A percentile compares a stretch with the other conserved stretches of the same genome.
These are phyloP conservation scores for Macrocentrus cingulum DNA, from an alignment of 1,140 invertebrate species.

Conservation along the genomic window DNA sequence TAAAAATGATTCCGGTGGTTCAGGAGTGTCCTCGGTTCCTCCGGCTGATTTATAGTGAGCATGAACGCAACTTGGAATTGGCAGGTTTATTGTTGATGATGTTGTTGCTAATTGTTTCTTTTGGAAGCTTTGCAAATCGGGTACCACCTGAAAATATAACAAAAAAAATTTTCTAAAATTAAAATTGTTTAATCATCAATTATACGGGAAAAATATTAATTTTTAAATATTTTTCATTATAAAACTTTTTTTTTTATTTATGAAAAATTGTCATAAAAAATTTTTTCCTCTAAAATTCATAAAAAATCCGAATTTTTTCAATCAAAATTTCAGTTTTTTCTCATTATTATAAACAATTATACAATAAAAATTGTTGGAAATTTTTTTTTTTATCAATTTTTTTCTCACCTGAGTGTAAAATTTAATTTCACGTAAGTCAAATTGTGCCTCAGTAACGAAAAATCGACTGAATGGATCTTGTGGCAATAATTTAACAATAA, in stretches of 20 bases:
- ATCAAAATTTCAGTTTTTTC: not conserved
- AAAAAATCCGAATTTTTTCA: too few relatives aligned
- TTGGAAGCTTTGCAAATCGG: slow-evolving; percentile 64
- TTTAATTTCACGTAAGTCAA: slow-evolving; percentile 78
- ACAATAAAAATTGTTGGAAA: not conserved
- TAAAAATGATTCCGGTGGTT: slow-evolving; percentile 65
- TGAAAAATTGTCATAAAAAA: too few relatives aligned
- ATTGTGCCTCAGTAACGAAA: slow-evolving; percentile 79
- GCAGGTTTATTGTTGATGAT: slow-evolving; percentile 51
- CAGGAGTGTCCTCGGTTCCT: slow-evolving; percentile 57
- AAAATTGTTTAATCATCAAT: not conserved
- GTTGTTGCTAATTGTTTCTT: slow-evolving; percentile 47
- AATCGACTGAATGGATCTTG: slow-evolving; percentile 73
- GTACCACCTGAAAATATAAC: slow-evolving; percentile 64
- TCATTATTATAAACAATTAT: too few relatives aligned
- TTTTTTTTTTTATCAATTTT: not conserved
- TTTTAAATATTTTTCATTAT: too few relatives aligned
- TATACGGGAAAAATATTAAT: too few relatives aligned
- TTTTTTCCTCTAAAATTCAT: too few relatives aligned
- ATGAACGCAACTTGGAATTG: slow-evolving; percentile 68
- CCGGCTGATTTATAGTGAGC: slow-evolving; percentile 63
- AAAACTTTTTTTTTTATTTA: too few relatives aligned
- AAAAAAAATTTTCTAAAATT: slow-evolving; percentile 17
- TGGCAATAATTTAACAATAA: slow-evolving; percentile 76
- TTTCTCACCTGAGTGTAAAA: slow-evolving; percentile 74